These are phyloP conservation scores for Amblyornis subalaris DNA, from an alignment of 2,113 vertebrate species.

Conservation along the genomic window DNA sequence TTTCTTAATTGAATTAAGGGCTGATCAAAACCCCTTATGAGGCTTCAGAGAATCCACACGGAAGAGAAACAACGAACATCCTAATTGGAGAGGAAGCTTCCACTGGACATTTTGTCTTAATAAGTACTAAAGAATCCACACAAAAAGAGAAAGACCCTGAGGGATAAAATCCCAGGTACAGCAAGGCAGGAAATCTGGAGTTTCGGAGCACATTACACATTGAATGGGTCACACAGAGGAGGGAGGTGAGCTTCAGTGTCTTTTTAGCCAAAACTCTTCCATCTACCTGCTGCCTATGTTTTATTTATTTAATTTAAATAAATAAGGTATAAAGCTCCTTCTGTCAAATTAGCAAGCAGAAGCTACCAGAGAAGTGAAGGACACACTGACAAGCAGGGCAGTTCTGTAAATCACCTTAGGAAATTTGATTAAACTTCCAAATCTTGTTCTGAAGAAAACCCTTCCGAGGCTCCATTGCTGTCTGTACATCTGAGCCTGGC, in stretches of 20 bases:
- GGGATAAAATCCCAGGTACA: neutral
- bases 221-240: rapidly evolving
- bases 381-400: neutral
- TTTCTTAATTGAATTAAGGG: slow-evolving; percentile 40
- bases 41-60: neutral
- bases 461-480: neutral
- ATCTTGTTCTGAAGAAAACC: neutral
- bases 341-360: neutral
- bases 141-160: neutral
- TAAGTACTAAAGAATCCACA: neutral
- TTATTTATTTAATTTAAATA: neutral
- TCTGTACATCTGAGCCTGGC: neutral
- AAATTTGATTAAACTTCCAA: neutral
- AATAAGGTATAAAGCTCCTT: neutral
- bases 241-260: neutral
- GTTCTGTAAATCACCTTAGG: neutral
- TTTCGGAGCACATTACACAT: rapidly evolving
- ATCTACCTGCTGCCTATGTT: neutral
- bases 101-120: neutral
- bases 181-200: neutral
- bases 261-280: neutral
- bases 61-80: neutral
- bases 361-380: neutral
- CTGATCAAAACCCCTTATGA: neutral
- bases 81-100: neutral